Conservation (phyloP, 1,140 invertebrate genomes). For the Vollenhovia emeryi region DNA sequence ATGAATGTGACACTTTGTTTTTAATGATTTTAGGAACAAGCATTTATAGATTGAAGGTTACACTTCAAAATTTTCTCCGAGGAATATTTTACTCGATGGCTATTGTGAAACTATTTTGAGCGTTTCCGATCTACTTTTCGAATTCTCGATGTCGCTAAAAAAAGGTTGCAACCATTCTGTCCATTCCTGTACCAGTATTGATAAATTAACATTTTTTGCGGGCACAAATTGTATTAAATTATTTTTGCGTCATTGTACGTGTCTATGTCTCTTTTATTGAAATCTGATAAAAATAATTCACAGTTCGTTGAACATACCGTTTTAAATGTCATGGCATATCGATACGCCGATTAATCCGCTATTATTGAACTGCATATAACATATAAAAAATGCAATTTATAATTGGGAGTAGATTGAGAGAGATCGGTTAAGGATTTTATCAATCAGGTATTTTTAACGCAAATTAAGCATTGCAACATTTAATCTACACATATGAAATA, state of each 20-base stretch:
- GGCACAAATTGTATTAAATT: not conserved
- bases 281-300: conserved; percentile 2
- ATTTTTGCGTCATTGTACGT: not conserved
- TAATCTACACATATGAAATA: not conserved
- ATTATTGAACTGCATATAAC: not conserved
- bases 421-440: not conserved
- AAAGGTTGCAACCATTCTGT: too few relatives aligned
- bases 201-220: not conserved
- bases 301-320: not conserved
- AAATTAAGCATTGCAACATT: not conserved
- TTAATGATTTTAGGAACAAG: too few relatives aligned
- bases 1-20: too few relatives aligned
- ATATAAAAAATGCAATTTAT: not conserved
- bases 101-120: too few relatives aligned
- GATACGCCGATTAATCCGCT: not conserved
- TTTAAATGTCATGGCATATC: not conserved
- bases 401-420: not conserved
- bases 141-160: too few relatives aligned
- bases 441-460: not conserved
- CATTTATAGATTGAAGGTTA: too few relatives aligned
- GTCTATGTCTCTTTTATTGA: not conserved
- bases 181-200: too few relatives aligned
- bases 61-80: too few relatives aligned
- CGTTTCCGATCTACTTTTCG: too few relatives aligned
- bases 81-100: too few relatives aligned